Percentiles rank a stretch among this genome's conserved stretches.
Evolutionary conservation across 2,888 invertebrate species (phyloP).

Genomic region (Phytoseiulus persimilis): DNA sequence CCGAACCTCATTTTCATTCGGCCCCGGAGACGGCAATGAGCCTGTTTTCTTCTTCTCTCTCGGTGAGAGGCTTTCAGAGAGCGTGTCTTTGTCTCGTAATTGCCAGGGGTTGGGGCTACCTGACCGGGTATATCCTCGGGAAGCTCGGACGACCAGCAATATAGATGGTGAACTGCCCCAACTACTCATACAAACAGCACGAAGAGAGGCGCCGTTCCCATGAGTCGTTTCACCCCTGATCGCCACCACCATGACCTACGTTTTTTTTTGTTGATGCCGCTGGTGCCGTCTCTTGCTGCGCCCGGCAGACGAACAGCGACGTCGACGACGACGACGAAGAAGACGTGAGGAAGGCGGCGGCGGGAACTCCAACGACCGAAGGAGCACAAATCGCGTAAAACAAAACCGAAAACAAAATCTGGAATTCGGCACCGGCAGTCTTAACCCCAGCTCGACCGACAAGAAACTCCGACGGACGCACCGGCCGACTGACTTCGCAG

Average conservation of each 20-base stretch:
- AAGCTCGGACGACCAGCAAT: not conserved
- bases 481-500: not conserved
- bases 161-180: slow-evolving; percentile 5
- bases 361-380: too few relatives aligned
- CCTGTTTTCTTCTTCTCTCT: not conserved
- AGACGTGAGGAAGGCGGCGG: too few relatives aligned
- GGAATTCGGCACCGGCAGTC: not conserved
- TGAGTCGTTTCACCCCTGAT: slow-evolving; percentile 5
- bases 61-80: too few relatives aligned
- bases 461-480: not conserved
- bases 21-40: too few relatives aligned
- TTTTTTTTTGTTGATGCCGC: slow-evolving; percentile 5
- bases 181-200: slow-evolving; percentile 5
- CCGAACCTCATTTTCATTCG: not conserved
- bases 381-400: not conserved
- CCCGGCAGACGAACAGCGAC: not conserved
- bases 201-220: slow-evolving; percentile 5
- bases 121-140: not conserved
- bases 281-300: not conserved
- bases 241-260: slow-evolving; percentile 5
- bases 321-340: not conserved
- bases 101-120: not conserved
- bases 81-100: not conserved
- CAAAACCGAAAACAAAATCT: not conserved
- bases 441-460: slow-evolving; percentile 5